phyloP scores from a whole-genome alignment of 2,113 vertebrate genomes.

The Oreochromis spilurus region DNA sequence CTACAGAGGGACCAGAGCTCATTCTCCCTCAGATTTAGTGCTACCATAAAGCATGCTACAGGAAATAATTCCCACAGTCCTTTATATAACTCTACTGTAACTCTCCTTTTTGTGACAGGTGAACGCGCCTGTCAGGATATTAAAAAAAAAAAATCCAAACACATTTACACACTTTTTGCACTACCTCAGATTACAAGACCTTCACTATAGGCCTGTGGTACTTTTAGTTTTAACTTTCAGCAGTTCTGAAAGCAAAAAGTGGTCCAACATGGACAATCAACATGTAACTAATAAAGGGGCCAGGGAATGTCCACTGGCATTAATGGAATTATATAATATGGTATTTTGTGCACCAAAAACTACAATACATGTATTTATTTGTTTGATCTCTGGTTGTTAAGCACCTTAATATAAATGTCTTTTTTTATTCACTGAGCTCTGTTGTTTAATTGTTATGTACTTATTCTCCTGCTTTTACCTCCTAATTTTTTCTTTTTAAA shows the following conservation, averaged over 20 bases:
- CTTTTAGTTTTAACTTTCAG: background rate
- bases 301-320: background rate
- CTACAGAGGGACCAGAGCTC: background rate
- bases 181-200: background rate
- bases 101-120: background rate
- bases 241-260: background rate
- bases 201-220: background rate
- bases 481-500: background rate
- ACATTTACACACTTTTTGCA: background rate
- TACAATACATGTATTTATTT: background rate
- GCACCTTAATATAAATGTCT: background rate
- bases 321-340: background rate
- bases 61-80: background rate
- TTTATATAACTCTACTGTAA: background rate
- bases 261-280: background rate
- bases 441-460: background rate
- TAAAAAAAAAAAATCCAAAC: background rate
- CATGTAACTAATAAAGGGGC: background rate
- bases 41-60: background rate
- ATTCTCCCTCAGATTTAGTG: background rate
- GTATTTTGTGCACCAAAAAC: background rate
- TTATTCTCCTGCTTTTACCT: background rate
- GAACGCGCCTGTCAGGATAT: background rate
- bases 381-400: background rate
- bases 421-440: background rate